Conservation (phyloP, 2,888 invertebrate species). For the Euclidia mi region DNA sequence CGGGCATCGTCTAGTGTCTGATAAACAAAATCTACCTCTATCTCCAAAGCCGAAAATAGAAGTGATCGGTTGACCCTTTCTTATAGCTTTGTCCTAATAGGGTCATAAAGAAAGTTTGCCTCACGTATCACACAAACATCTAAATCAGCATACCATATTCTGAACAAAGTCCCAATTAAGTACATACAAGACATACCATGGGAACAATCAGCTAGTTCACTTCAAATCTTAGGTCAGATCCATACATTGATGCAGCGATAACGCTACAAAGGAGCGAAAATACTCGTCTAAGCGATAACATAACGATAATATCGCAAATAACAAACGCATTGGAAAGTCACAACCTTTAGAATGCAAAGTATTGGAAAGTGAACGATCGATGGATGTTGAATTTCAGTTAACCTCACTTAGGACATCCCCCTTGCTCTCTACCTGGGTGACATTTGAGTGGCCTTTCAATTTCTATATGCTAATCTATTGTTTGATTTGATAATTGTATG, state of each 20-base stretch:
- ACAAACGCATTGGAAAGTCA: constrained; percentile 78
- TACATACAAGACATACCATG: constrained; percentile 8
- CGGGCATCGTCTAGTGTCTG: too few species aligned
- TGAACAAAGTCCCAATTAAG: background rate
- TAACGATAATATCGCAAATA: constrained; percentile 68
- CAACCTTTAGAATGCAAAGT: constrained; percentile 74
- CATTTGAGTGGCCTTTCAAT: constrained; percentile 49
- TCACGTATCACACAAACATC: background rate
- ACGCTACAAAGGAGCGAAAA: constrained; percentile 75
- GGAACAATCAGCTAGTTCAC: constrained; percentile 11
- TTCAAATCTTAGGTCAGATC: constrained; percentile 56
- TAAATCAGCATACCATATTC: background rate
- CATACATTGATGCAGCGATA: constrained; percentile 67
- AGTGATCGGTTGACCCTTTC: too few species aligned
- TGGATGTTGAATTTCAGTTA: constrained; percentile 60
- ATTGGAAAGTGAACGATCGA: constrained; percentile 70
- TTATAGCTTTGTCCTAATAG: background rate
- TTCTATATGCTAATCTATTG: constrained; percentile 52
- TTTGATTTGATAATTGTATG: constrained; percentile 46
- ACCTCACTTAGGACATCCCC: constrained; percentile 54
- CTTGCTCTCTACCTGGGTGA: constrained; percentile 36
- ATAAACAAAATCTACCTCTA: too few species aligned
- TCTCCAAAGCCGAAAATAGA: too few species aligned
- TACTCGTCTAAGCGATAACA: constrained; percentile 70
- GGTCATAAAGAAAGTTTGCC: background rate